These are phyloP conservation scores for Coenobita brevimanus DNA, from an alignment of 1,140 invertebrate species.

Conservation along the genomic window DNA sequence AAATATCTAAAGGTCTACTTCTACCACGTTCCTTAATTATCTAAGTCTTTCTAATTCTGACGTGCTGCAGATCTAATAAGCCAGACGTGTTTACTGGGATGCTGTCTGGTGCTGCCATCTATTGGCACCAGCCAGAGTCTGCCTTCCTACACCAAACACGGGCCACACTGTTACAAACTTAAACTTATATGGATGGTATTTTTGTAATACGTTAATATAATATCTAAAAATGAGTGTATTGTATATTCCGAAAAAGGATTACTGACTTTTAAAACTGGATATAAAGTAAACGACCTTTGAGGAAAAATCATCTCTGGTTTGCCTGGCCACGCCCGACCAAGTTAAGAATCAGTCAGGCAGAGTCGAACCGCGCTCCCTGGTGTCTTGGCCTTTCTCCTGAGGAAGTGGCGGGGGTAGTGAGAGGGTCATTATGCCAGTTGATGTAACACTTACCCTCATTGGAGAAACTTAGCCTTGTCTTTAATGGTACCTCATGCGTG, in stretches of 20 bases:
- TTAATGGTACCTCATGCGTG: constrained; percentile 40
- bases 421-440: constrained; percentile 55
- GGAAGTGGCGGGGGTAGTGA: constrained; percentile 20
- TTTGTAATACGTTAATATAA: background rate
- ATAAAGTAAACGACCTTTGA: background rate
- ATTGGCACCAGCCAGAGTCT: background rate
- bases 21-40: too few species aligned
- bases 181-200: background rate
- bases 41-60: too few species aligned
- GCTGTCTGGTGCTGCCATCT: constrained; percentile 34
- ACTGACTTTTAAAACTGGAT: too few species aligned
- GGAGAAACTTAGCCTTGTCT: constrained; percentile 51
- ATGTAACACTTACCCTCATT: constrained; percentile 66
- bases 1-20: too few species aligned
- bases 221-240: too few species aligned
- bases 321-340: constrained; percentile 1
- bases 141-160: background rate
- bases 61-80: too few species aligned
- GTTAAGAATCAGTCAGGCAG: constrained; percentile 26
- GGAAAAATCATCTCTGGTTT: background rate
- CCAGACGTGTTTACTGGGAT: too few species aligned
- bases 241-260: too few species aligned
- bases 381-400: constrained; percentile 38
- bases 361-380: background rate
- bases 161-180: background rate